Base-by-base conservation (phyloP, 2,888 invertebrate species). In the Drosophila eohydei region DNA sequence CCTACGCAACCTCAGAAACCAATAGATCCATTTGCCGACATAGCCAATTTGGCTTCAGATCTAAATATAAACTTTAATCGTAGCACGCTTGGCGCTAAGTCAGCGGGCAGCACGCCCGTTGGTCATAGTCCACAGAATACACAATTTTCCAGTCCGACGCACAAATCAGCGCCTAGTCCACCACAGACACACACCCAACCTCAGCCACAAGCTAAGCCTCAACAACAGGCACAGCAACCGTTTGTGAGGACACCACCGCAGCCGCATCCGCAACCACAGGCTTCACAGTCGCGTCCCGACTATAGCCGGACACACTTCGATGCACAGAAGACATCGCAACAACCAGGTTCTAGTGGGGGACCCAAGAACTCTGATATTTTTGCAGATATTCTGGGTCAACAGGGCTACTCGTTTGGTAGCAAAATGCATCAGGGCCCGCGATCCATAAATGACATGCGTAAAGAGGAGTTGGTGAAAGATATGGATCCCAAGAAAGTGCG, bases 401-500 rank as follows among this genome's bases (percentile, higher is more conserved):
- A 98, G 91, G 97, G 97, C 0, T 98, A 98, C 91, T 95, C 96
- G 74, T 97, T 97, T 93, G 95, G 95, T 50, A 95, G 95, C 52
- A 96, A 96, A 85, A 94, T 94, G 71, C 95, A 96, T 71, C 94
- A 95, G 44, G 96, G 96, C 2, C 98, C 98, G 0, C 95, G 95
- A 81, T 98, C 98, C 2, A 97, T 98, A 88, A 98, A 98, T 91
- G 97, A 96, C 75, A 98, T 98, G 98, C 94, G 98, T 32, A 97
- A 97, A 91, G 97, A 96, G 75, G 97, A 97, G 84, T 93, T 97
- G 89, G 96, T 95, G 1, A 96, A 95, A 84, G 97, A 97, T 65
- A 97, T 97, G 96, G 98, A 98, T 93, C 98, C 98, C 0, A 97
- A 98, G 78, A 96, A 96, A 92, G 92, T 98, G 54, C 97, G 96